Conservation (phyloP, 2,888 invertebrate genomes). For the Pollenia labialis region DNA sequence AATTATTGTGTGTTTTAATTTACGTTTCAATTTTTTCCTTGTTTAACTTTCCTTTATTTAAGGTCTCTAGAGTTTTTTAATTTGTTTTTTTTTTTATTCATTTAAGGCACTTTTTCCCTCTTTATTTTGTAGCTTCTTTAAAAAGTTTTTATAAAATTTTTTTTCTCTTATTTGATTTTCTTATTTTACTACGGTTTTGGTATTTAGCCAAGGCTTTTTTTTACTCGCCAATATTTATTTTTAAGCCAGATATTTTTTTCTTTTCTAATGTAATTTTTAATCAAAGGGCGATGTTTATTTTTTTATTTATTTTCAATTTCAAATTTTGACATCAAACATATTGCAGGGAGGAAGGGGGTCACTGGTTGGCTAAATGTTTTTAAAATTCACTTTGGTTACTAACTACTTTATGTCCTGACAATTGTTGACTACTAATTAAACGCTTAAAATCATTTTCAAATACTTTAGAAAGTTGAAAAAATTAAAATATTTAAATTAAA, state of each 20-base stretch:
- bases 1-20: constrained; percentile 80
- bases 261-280: constrained; percentile 75
- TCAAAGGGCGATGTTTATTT: constrained; percentile 65
- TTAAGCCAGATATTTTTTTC: constrained; percentile 36
- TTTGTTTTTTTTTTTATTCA: constrained; percentile 73
- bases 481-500: constrained; percentile 28
- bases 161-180: constrained; percentile 79
- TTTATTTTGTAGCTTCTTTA: not conserved
- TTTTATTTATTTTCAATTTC: constrained; percentile 75
- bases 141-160: constrained; percentile 28
- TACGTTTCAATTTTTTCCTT: constrained; percentile 52
- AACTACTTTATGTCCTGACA: constrained; percentile 48
- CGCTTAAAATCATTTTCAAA: constrained; percentile 61
- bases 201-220: constrained; percentile 72
- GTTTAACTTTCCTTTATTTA: constrained; percentile 38
- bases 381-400: constrained; percentile 55
- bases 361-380: not conserved
- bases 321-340: constrained; percentile 63
- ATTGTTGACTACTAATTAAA: constrained; percentile 72
- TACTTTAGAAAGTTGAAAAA: constrained; percentile 29
- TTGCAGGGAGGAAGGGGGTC: not conserved
- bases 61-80: constrained; percentile 74
- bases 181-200: constrained; percentile 78
- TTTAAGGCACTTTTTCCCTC: constrained; percentile 66
- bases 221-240: constrained; percentile 69